These are phyloP conservation scores for Hystrix brachyura DNA, from an alignment of 2,113 vertebrate genomes.

Conservation along the genomic window DNA sequence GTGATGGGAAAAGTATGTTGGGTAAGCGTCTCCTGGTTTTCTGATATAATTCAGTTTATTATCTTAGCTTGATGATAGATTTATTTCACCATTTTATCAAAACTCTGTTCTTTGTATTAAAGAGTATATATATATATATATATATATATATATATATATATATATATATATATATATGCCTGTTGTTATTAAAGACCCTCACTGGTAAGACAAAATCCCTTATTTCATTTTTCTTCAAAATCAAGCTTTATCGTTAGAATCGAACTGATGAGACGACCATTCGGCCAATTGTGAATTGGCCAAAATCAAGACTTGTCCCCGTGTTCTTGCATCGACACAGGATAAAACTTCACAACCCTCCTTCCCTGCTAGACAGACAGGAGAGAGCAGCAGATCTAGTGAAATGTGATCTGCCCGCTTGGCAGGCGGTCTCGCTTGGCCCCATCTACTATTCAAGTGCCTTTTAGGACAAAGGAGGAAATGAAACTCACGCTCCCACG, in stretches of 20 bases:
- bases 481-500: neutral
- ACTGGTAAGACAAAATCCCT: neutral
- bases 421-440: neutral
- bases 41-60: neutral
- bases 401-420: neutral
- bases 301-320: neutral
- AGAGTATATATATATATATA: accelerated
- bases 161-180: neutral
- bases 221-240: slow-evolving; percentile 36
- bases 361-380: neutral
- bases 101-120: neutral
- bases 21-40: neutral
- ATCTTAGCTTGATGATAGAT: neutral
- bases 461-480: neutral
- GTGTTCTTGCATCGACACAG: neutral
- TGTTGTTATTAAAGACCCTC: neutral
- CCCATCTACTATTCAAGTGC: neutral
- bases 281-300: neutral
- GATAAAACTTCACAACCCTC: neutral
- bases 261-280: neutral
- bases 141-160: neutral
- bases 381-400: neutral
- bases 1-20: no score
- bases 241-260: neutral
- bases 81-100: neutral